Base-by-base conservation (phyloP, 2,113 vertebrate genomes). In the Reinhardtius hippoglossoides region DNA sequence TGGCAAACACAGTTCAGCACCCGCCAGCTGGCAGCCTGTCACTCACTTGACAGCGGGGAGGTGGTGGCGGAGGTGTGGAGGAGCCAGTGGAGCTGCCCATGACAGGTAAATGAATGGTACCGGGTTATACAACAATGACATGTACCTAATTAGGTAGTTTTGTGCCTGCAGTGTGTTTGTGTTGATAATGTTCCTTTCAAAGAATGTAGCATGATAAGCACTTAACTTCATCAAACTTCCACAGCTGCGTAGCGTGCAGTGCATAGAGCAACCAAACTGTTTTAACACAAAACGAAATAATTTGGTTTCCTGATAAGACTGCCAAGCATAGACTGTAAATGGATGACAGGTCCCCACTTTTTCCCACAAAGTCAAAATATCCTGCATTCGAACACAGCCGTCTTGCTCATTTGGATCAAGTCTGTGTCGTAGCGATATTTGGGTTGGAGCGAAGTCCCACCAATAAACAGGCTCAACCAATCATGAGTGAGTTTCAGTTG, bases 61-160 rank as follows among this genome's bases (percentile, higher is more conserved):
- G 18, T 37, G 46, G 67, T 10, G 37, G 65, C 13, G 58, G 62
- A 65, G 62, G 54, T 52, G 23, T 23, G 68, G 68, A 65, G 78
- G 67, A 74, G 54, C 58, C 35, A 62, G n/a, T 18, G 60, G 56
- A 71, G 73, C 77, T 26, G 44, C 67, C 77, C 5, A 13, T 90
- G 91, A 79, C 75, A 86, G 85, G 82, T 91, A 84, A 86, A 88
- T 89, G 71, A 86, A 86, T 26, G 71, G 74, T 81, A 46, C 59
- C 9, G 26, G 50, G 57, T 78, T 40, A 42, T 67, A 63, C 27
- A 78, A 67, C 52, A 59, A 59, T 80, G 82, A 76, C 83, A 72
- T 52, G 75, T 54, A 68, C 59, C 74, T 82, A 78, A 88, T 89
- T 83, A 82, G 65, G 72, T 48, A 57, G 74, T 64, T 84, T 62